Evolutionary conservation across 2,113 vertebrate species (phyloP).

Genomic region (Oncorhynchus masou): DNA sequence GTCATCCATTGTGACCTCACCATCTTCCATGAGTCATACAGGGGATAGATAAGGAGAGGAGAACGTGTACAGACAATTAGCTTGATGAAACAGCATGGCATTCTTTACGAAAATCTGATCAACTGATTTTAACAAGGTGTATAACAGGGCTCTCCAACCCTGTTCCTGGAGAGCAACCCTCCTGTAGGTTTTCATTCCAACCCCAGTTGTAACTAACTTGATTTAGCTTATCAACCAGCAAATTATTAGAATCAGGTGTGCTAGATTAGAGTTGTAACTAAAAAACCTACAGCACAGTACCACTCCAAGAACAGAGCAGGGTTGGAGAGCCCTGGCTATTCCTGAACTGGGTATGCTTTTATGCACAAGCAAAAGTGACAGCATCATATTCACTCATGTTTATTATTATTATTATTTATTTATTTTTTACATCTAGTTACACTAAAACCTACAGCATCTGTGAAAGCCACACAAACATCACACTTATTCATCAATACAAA

Average conservation of each 20-base stretch:
- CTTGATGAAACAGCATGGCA: background rate
- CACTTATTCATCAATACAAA: background rate
- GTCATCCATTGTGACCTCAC: constrained; percentile 71
- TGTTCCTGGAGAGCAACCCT: no score
- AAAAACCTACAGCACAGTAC: no score
- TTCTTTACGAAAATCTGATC: no score
- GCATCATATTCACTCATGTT: background rate
- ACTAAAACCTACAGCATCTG: background rate
- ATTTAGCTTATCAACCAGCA: no score
- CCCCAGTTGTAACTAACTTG: no score
- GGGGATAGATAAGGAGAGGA: background rate
- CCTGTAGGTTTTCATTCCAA: no score
- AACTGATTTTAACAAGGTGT: no score
- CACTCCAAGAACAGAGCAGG: background rate
- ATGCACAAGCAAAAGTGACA: background rate
- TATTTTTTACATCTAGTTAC: background rate
- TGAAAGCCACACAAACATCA: background rate
- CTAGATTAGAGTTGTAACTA: no score
- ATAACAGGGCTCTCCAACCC: no score
- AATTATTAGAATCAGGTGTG: no score
- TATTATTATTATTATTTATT: no score
- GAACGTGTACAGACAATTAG: background rate
- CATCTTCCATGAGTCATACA: constrained; percentile 71
- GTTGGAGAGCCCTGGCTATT: no score
- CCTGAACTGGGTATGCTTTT: background rate